Evolutionary conservation across 2,888 invertebrate genomes (phyloP).

Genomic region (Acrobasis suavella): DNA sequence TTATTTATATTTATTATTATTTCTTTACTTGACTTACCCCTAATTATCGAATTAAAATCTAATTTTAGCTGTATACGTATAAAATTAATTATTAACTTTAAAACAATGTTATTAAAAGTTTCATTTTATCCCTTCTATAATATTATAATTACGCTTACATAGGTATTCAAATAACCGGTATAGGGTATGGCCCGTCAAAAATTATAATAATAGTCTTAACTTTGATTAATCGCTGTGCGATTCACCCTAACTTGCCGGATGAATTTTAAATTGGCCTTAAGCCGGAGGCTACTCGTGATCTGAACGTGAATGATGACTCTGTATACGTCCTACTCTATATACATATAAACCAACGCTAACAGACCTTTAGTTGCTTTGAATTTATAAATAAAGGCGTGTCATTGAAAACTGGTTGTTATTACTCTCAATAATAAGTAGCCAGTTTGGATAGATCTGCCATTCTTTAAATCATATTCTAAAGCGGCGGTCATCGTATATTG

Average conservation of each 20-base stretch:
- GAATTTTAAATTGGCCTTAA: slow-evolving; percentile 75
- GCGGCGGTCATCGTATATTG: neutral
- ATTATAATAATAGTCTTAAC: slow-evolving; percentile 12
- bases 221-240: slow-evolving; percentile 25
- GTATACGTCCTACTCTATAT: slow-evolving; percentile 20
- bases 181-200: too few relatives aligned
- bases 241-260: slow-evolving; percentile 56
- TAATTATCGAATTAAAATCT: too few relatives aligned
- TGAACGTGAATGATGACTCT: slow-evolving; percentile 77
- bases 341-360: neutral
- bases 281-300: slow-evolving; percentile 71
- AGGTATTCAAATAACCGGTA: too few relatives aligned
- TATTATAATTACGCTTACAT: neutral
- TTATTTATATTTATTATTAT: too few relatives aligned
- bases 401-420: slow-evolving; percentile 11
- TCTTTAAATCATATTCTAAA: neutral
- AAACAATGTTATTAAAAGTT: too few relatives aligned
- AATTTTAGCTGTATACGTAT: too few relatives aligned
- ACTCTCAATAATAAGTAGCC: slow-evolving; percentile 9
- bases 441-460: slow-evolving; percentile 13
- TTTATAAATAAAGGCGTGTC: neutral
- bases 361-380: neutral
- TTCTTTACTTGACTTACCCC: too few relatives aligned
- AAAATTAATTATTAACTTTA: too few relatives aligned
- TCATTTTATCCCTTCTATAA: too few relatives aligned